Percentiles rank a stretch among this genome's conserved stretches.
Conservation (phyloP, 1,140 invertebrate genomes). For the Drosophila rufa region DNA sequence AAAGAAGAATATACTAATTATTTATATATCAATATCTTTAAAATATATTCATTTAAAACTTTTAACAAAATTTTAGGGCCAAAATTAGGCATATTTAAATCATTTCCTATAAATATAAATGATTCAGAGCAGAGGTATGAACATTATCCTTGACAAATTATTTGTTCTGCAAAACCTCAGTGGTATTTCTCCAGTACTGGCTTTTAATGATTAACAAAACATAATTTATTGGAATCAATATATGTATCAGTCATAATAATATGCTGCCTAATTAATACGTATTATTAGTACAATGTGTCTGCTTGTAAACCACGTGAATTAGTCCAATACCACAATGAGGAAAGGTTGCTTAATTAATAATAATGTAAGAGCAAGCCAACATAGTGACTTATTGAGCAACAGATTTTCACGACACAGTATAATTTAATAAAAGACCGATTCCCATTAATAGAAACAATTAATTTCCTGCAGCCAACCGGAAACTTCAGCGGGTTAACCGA, state of each 20-base stretch:
- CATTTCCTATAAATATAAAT: background rate
- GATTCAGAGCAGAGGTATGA: too few species aligned
- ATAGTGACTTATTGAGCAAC: background rate
- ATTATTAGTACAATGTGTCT: background rate
- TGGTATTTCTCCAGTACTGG: too few species aligned
- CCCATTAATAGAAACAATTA: background rate
- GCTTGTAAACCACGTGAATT: slow-evolving; percentile 1
- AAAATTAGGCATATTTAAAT: background rate
- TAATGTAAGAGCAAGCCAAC: background rate
- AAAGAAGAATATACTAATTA: too few species aligned
- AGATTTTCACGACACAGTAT: background rate
- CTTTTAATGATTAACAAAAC: background rate
- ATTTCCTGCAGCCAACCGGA: background rate
- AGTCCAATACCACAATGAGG: background rate
- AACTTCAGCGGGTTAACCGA: slow-evolving; percentile 11
- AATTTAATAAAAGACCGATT: background rate
- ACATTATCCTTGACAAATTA: too few species aligned
- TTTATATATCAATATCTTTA: too few species aligned
- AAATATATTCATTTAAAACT: too few species aligned
- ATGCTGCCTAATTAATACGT: background rate
- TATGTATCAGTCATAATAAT: background rate
- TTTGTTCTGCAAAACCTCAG: too few species aligned
- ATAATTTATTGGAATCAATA: background rate
- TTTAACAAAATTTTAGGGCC: too few species aligned
- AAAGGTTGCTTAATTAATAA: background rate